phyloP scores from a whole-genome alignment of 2,888 invertebrate genomes.

The Bursaphelenchus okinawaensis region DNA sequence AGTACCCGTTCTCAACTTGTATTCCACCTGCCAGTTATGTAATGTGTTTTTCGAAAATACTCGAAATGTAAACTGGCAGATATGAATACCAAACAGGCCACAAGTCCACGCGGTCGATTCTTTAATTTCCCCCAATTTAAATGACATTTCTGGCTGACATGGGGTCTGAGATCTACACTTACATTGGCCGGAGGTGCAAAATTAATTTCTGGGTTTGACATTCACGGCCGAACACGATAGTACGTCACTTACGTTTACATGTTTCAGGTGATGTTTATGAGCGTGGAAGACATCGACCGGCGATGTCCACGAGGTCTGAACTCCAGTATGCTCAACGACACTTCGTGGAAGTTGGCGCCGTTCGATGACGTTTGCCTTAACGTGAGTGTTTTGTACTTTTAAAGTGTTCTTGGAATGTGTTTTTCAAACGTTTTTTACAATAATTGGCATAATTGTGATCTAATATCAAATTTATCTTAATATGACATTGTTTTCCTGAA shows the following conservation, averaged over 20 bases:
- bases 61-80: no score
- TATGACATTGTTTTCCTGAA: conserved; percentile 35
- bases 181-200: no score
- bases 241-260: background rate
- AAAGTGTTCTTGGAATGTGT: no score
- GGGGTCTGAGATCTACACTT: background rate
- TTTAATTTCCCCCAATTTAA: background rate
- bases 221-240: no score
- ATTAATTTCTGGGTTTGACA: no score
- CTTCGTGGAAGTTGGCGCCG: conserved; percentile 27
- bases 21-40: no score
- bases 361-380: conserved; percentile 42
- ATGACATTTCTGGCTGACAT: background rate
- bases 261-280: conserved; percentile 44
- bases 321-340: conserved; percentile 15
- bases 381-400: no score
- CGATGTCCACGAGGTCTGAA: conserved; percentile 44
- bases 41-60: no score
- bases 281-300: conserved; percentile 42
- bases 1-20: no score
- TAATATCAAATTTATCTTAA: conserved; percentile 2
- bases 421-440: no score
- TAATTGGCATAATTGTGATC: no score
- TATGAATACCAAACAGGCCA: background rate
- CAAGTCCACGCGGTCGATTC: background rate